These are phyloP conservation scores for Tetranychus truncatus DNA, from an alignment of 2,888 invertebrate species.

Conservation along the genomic window DNA sequence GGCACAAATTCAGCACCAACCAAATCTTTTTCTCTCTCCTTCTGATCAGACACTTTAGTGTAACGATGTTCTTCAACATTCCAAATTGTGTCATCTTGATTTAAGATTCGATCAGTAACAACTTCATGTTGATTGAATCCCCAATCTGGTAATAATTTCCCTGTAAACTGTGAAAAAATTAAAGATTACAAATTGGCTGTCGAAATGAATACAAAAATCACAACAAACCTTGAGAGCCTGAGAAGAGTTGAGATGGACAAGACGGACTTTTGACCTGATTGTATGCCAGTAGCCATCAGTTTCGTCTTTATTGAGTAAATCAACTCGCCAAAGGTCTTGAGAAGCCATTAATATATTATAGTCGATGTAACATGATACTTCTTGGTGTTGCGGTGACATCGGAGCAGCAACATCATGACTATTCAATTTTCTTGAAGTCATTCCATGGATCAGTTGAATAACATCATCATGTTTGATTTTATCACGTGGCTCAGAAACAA, in stretches of 20 bases:
- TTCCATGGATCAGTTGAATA: slow-evolving; percentile 82
- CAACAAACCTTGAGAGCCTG: slow-evolving; percentile 49
- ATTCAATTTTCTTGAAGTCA: slow-evolving; percentile 74
- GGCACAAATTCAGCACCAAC: slow-evolving; percentile 85
- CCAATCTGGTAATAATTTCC: slow-evolving; percentile 78
- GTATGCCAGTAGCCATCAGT: slow-evolving; percentile 68
- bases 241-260: slow-evolving; percentile 62
- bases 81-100: slow-evolving; percentile 74
- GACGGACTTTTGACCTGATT: slow-evolving; percentile 63
- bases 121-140: slow-evolving; percentile 88
- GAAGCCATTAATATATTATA: slow-evolving; percentile 88
- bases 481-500: slow-evolving; percentile 58
- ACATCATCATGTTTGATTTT: slow-evolving; percentile 70
- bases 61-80: slow-evolving; percentile 93
- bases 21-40: slow-evolving; percentile 67
- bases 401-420: slow-evolving; percentile 91
- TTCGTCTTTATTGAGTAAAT: slow-evolving; percentile 44
- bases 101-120: slow-evolving; percentile 60
- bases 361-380: slow-evolving; percentile 88
- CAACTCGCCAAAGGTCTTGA: slow-evolving; percentile 71
- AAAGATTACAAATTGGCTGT: background rate
- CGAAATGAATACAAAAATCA: background rate
- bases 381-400: slow-evolving; percentile 75
- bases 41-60: slow-evolving; percentile 66
- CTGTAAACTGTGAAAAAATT: slow-evolving; percentile 43